These are phyloP conservation scores for Stenichneumon culpator DNA, from an alignment of 2,888 invertebrate species.

Conservation along the genomic window DNA sequence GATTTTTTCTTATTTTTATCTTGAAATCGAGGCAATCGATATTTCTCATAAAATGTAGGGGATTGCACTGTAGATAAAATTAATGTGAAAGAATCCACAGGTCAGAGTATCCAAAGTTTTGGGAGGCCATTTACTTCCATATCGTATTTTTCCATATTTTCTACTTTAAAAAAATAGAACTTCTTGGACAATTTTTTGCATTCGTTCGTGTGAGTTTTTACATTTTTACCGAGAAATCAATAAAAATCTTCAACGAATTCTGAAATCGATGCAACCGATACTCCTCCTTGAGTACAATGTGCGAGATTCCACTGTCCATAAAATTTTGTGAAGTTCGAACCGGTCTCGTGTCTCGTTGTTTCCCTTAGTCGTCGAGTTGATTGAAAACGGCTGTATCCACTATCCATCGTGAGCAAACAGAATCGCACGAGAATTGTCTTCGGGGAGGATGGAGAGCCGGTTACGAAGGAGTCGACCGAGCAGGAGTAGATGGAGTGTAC, in stretches of 20 bases:
- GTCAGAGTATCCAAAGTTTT: no score
- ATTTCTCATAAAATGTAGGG: no score
- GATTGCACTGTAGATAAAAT: no score
- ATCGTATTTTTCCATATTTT: no score
- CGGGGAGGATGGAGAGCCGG: background rate
- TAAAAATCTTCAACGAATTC: background rate
- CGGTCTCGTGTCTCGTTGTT: background rate
- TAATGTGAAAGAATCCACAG: no score
- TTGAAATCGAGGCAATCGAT: no score
- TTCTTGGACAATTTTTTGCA: no score
- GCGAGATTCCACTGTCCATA: background rate
- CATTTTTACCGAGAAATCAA: background rate
- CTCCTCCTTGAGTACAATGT: background rate
- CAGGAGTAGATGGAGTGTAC: conserved; percentile 8
- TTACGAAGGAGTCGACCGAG: conserved; percentile 4
- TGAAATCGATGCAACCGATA: no score
- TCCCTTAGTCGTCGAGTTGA: background rate
- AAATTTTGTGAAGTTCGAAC: background rate
- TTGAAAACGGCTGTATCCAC: conserved; percentile 4
- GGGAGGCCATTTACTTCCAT: no score
- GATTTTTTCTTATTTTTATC: no score
- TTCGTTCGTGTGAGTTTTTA: no score
- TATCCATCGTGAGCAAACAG: conserved; percentile 14
- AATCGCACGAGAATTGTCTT: conserved; percentile 2
- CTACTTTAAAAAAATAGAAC: no score